Base-by-base conservation (phyloP, 2,797 vertebrate genomes). In the Macrochelys suwanniensis region DNA sequence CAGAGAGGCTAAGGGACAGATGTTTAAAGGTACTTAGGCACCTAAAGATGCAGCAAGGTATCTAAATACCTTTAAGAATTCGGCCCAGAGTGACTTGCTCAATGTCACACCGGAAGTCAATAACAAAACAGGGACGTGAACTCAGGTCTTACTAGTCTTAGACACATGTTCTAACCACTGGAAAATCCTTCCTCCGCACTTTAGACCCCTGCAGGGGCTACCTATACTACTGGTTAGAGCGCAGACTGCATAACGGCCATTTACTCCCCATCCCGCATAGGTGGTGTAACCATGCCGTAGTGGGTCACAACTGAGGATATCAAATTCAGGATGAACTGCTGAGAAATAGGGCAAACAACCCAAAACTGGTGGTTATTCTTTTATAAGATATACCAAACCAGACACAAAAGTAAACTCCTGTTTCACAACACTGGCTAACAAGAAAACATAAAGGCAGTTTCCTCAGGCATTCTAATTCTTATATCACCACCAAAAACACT, bases 141-240 rank as follows among this genome's bases (percentile, higher is more conserved):
- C n/a, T 65, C 16, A 68, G 33, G n/a, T 68, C 33, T 68, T 7
- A 8, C 33, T n/a, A n/a, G 33, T 65, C 16, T n/a, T n/a, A 19
- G 17, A 68, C 33, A 19, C 33, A 68, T n/a, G 16, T 21, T n/a
- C 61, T 68, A 68, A 15, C 8, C 25, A 56, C 56, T 80, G 37
- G 7, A 21, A 9, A 86, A 11, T 82, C 91, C 84, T 91, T 53
- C 21, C n/a, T 26, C 13, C 15, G 2, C 7, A 4, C 5, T 79
- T 53, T 13, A 9, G 26, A 47, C 84, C 85, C 53, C 33, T 11
- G n/a, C 5, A 0, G 15, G 25, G 76, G 4, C 25, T 84, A 12
- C 37, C 21, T 80, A 3, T 1, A 1, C 0, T 11, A 12, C 7
- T n/a, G 11, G 7, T 2, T 78, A 65, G 37, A 5, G 0, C 5